phyloP scores from a whole-genome alignment of 2,113 vertebrate species.

The Chloropsis hardwickii region DNA sequence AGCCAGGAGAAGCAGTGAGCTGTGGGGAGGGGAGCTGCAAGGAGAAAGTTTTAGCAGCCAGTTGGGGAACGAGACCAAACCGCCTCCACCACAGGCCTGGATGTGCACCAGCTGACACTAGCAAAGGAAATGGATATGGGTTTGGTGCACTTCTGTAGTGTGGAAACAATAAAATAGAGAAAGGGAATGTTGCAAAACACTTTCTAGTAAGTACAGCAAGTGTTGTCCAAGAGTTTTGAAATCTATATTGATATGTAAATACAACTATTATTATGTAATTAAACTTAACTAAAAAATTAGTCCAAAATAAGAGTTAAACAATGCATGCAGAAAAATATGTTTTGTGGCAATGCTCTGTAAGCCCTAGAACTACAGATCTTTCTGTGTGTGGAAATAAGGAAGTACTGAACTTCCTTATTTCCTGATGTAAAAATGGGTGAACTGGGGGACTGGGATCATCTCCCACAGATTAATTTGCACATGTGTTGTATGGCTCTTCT shows the following conservation, averaged over 20 bases:
- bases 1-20: rapidly evolving
- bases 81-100: background rate
- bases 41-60: background rate
- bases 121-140: background rate
- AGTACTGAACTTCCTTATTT: background rate
- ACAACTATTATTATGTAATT: background rate
- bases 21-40: background rate
- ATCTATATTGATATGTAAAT: background rate
- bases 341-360: background rate
- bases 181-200: background rate
- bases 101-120: background rate
- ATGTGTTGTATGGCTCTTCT: background rate
- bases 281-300: background rate
- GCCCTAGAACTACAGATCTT: background rate
- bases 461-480: background rate
- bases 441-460: background rate
- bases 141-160: background rate
- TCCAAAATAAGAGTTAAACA: background rate
- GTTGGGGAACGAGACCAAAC: background rate
- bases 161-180: background rate
- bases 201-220: background rate
- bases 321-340: background rate
- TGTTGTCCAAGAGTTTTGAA: background rate
- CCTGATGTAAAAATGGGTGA: background rate
- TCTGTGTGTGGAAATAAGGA: background rate